A percentile compares a stretch with the other conserved stretches of the same genome.
phyloP scores from a whole-genome alignment of 2,113 vertebrate genomes.

The Maccullochella peelii region DNA sequence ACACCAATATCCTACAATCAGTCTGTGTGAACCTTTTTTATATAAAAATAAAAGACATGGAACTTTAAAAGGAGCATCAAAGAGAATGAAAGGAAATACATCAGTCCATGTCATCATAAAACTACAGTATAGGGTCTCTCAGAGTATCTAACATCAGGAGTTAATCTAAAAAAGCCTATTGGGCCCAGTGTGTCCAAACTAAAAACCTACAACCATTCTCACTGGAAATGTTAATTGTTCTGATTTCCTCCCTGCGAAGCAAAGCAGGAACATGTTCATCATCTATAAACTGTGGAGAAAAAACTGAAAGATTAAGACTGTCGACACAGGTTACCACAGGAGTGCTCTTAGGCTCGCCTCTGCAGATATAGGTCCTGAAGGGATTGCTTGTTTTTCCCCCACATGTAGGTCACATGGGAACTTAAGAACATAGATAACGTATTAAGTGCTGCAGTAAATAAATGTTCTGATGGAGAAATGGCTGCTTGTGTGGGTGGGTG shows the following conservation, averaged over 20 bases:
- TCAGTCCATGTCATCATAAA: background rate
- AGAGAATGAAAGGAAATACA: background rate
- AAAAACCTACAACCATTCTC: background rate
- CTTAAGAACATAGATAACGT: conserved; percentile 23
- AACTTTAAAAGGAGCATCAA: background rate
- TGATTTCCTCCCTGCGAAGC: background rate
- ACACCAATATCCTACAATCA: no score
- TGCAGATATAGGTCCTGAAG: conserved; percentile 26
- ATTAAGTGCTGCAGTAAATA: conserved; percentile 41
- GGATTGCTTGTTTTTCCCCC: conserved; percentile 28
- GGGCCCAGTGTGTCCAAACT: background rate
- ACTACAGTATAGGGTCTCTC: background rate
- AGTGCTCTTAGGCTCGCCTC: background rate
- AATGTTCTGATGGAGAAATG: conserved; percentile 28
- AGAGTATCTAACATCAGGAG: background rate
- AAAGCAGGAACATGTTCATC: background rate
- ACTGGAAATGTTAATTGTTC: background rate
- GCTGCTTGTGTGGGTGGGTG: background rate
- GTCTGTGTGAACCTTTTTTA: background rate
- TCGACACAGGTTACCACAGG: background rate
- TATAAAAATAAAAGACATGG: background rate
- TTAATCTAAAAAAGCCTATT: background rate
- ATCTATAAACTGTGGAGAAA: background rate
- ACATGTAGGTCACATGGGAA: conserved; percentile 31
- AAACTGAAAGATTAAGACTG: background rate